Evolutionary conservation across 2,797 vertebrate genomes (phyloP).

Genomic region (Mallotus villosus): DNA sequence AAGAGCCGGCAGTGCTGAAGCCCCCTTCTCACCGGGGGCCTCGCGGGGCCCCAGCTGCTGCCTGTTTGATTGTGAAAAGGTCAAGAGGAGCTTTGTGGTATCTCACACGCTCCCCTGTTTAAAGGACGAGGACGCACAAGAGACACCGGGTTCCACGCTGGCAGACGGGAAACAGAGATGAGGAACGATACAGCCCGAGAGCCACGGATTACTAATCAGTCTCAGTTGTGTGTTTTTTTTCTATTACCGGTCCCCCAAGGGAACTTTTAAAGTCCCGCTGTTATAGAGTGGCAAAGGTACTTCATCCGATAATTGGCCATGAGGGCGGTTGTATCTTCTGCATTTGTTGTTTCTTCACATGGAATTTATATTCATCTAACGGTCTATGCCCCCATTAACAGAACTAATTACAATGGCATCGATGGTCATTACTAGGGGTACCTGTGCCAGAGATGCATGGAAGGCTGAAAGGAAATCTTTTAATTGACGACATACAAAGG

Average conservation of each 20-base stretch:
- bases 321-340: neutral
- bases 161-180: slow-evolving; percentile 31
- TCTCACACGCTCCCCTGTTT: slow-evolving; percentile 33
- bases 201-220: slow-evolving; percentile 45
- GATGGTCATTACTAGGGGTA: neutral
- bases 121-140: slow-evolving; percentile 27
- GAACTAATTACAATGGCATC: neutral
- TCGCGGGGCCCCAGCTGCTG: slow-evolving; percentile 41
- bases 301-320: slow-evolving; percentile 26
- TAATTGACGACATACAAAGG: slow-evolving; percentile 1
- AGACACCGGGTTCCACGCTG: slow-evolving; percentile 29
- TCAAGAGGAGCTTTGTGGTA: slow-evolving; percentile 51
- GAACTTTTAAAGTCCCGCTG: slow-evolving; percentile 22
- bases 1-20: slow-evolving; percentile 10
- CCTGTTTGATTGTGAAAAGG: slow-evolving; percentile 53
- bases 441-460: neutral
- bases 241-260: neutral
- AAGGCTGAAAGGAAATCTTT: slow-evolving; percentile 1
- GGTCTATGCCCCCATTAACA: neutral
- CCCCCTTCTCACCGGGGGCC: slow-evolving; percentile 37
- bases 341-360: neutral
- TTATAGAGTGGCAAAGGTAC: slow-evolving; percentile 30
- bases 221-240: slow-evolving; percentile 20
- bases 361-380: neutral
- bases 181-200: slow-evolving; percentile 3